phyloP scores from a whole-genome alignment of 2,888 invertebrate species.

The Leucoma salicis region DNA sequence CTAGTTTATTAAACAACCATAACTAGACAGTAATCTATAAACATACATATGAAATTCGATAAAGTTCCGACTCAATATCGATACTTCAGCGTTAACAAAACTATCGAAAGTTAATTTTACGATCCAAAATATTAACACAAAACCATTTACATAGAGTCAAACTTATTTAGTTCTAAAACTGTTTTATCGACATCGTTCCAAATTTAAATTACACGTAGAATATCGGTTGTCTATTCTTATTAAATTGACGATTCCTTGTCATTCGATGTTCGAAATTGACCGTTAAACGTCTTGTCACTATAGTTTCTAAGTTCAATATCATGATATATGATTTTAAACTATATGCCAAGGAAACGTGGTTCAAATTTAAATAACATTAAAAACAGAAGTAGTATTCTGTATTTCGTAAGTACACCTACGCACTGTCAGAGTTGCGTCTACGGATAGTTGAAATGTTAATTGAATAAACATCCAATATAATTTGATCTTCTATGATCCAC shows the following conservation, averaged over 20 bases:
- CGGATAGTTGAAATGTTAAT: constrained; percentile 30
- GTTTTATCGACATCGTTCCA: constrained; percentile 8
- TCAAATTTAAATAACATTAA: constrained; percentile 4
- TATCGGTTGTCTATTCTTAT: constrained; percentile 9
- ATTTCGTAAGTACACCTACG: constrained; percentile 25
- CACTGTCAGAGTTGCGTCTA: constrained; percentile 28
- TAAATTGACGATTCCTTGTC: constrained; percentile 14
- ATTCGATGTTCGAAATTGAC: constrained; percentile 18
- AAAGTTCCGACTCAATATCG: neutral
- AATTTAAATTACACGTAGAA: constrained; percentile 10
- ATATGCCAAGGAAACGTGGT: neutral
- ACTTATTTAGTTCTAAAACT: constrained; percentile 10
- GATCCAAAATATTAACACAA: constrained; percentile 3
- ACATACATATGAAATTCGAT: neutral
- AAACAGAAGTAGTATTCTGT: neutral
- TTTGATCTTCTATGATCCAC: constrained; percentile 8
- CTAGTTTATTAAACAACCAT: too few relatives aligned
- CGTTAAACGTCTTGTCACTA: constrained; percentile 23
- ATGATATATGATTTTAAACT: neutral
- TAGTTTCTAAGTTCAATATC: constrained; percentile 11
- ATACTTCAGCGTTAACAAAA: neutral
- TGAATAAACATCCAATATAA: constrained; percentile 19
- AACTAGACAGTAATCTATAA: neutral
- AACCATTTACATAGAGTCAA: constrained; percentile 1
- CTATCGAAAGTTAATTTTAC: neutral